Percentiles rank a stretch among this genome's conserved stretches.
These are phyloP conservation scores for Pipistrellus pipistrellus DNA, from an alignment of 2,797 vertebrate genomes.

Conservation along the genomic window DNA sequence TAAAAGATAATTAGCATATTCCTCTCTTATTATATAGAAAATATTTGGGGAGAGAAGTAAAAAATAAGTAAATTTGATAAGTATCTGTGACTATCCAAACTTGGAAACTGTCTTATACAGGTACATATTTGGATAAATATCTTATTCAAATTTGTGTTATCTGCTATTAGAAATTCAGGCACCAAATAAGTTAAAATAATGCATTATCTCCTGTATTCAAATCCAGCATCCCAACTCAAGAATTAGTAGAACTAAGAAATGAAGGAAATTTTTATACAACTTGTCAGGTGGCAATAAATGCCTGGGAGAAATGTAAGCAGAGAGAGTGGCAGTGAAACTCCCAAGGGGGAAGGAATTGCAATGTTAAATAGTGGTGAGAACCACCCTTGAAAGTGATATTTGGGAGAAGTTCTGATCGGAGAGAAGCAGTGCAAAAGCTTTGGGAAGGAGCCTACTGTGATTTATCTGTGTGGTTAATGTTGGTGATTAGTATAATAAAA, in stretches of 20 bases:
- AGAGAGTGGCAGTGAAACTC: not conserved
- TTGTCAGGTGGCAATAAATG: not conserved
- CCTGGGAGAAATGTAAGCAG: not conserved
- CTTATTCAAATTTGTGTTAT: not conserved
- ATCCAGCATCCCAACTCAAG: not conserved
- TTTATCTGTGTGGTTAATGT: not conserved
- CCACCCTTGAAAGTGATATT: not conserved
- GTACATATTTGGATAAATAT: not conserved
- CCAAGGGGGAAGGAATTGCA: accelerated
- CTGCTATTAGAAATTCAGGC: not conserved
- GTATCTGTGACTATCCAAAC: not conserved
- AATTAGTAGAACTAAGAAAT: not conserved
- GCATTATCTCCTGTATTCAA: not conserved
- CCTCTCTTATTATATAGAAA: too few relatives aligned
- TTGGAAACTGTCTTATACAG: too few relatives aligned
- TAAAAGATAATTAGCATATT: too few relatives aligned
- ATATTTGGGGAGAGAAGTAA: not conserved
- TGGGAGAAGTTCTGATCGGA: not conserved
- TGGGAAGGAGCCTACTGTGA: not conserved
- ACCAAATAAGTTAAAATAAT: not conserved
- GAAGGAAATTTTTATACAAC: not conserved
- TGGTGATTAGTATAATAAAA: not conserved
- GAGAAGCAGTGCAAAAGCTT: not conserved
- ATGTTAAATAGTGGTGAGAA: accelerated
- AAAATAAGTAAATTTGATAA: not conserved